Percentiles rank a stretch among this genome's conserved stretches.
phyloP scores from a whole-genome alignment of 1,140 invertebrate species.

The Orius insidiosus region DNA sequence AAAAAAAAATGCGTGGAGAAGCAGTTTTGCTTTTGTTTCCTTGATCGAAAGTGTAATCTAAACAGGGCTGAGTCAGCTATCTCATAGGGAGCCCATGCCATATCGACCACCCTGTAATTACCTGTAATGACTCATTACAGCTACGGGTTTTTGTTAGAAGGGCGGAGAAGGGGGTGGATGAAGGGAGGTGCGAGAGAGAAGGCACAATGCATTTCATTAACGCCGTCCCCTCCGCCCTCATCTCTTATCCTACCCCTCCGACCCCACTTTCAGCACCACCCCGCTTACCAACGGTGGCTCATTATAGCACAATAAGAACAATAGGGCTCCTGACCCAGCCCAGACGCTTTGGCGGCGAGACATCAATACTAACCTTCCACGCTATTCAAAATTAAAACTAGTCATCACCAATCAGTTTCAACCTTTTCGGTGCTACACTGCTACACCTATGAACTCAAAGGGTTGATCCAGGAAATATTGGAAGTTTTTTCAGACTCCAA shows the following conservation, averaged over 20 bases:
- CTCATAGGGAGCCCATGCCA: not conserved
- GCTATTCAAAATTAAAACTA: not conserved
- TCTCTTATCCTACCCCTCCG: too few species aligned
- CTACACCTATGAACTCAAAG: too few species aligned
- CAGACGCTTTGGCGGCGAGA: conserved; percentile 9
- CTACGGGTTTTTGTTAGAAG: conserved; percentile 8
- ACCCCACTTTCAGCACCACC: too few species aligned
- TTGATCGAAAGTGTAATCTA: too few species aligned
- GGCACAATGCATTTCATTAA: conserved; percentile 12
- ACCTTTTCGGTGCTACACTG: too few species aligned
- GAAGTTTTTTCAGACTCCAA: too few species aligned
- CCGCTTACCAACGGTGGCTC: not conserved
- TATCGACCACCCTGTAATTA: conserved; percentile 9
- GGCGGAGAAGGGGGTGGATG: not conserved
- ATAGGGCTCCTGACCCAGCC: conserved; percentile 2
- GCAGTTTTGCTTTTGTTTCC: too few species aligned
- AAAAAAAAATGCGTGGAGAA: too few species aligned
- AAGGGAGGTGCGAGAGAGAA: not conserved
- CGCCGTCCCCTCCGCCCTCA: not conserved
- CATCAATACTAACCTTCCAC: conserved; percentile 10
- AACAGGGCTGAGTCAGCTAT: too few species aligned
- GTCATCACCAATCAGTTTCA: not conserved
- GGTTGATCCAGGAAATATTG: too few species aligned
- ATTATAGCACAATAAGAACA: conserved; percentile 12
- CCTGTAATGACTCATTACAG: conserved; percentile 8